Percentiles rank a stretch among this genome's conserved stretches.
Evolutionary conservation across 2,888 invertebrate species (phyloP).

Genomic region (Selenia dentaria): DNA sequence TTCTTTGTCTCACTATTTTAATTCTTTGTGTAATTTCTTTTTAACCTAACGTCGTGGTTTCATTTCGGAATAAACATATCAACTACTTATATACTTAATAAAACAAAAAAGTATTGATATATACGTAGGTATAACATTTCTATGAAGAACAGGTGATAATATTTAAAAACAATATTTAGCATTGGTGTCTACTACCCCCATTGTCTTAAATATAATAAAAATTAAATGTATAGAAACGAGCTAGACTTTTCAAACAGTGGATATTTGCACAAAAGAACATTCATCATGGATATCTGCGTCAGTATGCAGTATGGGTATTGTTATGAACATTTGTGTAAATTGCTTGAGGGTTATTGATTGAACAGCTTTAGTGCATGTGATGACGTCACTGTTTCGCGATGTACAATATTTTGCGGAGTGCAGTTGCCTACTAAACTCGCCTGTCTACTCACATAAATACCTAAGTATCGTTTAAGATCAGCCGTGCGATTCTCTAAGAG

Average conservation of each 20-base stretch:
- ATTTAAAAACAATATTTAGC: slow-evolving; percentile 1
- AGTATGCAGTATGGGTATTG: not conserved
- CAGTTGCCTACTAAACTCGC: too few relatives aligned
- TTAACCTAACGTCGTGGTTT: too few relatives aligned
- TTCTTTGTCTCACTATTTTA: too few relatives aligned
- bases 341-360: slow-evolving; percentile 4
- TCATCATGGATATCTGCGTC: slow-evolving; percentile 15
- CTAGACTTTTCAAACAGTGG: slow-evolving; percentile 19
- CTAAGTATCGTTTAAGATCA: too few relatives aligned
- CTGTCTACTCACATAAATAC: too few relatives aligned
- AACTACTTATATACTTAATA: too few relatives aligned
- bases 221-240: slow-evolving; percentile 18
- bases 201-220: slow-evolving; percentile 17
- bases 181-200: not conserved
- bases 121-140: too few relatives aligned
- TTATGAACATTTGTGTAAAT: slow-evolving; percentile 23
- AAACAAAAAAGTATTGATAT: too few relatives aligned
- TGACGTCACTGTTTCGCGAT: slow-evolving; percentile 2
- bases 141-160: not conserved
- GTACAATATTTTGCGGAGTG: not conserved
- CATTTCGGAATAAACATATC: too few relatives aligned
- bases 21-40: too few relatives aligned
- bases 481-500: too few relatives aligned
- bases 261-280: slow-evolving; percentile 11
- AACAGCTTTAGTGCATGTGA: not conserved